Base-by-base conservation (phyloP, 2,113 vertebrate genomes). In the Megaceryle maxima region DNA sequence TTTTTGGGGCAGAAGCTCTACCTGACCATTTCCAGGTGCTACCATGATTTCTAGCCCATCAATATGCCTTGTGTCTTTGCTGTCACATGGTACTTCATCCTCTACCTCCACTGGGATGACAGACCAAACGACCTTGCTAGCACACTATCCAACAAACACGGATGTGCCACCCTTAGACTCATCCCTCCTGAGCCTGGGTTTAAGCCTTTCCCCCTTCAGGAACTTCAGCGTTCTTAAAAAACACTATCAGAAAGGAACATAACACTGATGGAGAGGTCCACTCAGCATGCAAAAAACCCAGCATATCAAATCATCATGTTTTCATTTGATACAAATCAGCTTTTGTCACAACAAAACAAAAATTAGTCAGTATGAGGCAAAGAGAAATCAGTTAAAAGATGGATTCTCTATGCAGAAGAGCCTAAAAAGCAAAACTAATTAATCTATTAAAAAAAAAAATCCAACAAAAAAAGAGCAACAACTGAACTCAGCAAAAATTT, bases 271-370 rank as follows among this genome's bases (percentile, higher is more conserved):
- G 33, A 69, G 25, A 76, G 14, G 22, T 55, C 20, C 20, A 56
- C 16, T 41, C 2, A 37, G 17, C 5, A 31, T 46, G 41, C 24
- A 41, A 85, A 91, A 44, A 67, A 69, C 24, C 0, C 10, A 63
- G n/a, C 8, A 2, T 28, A 74, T 35, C 21, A 86, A 85, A 69
- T 33, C 0, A 0, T 33, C 8, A 12, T 10, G 8, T 24, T 83
- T 86, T 50, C 29, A 76, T 67, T 63, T 77, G 29, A 46, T 10
- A 82, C 10, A 6, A 75, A 88, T 44, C 13, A 46, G 13, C 51
- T 66, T 87, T n/a, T 83, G 41, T n/a, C 19, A 57, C 33, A 75
- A 44, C 13, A 60, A 80, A 63, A 4, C 4, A 85, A 83, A 83
- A 82, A 48, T 20, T 20, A 68, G 21, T 60, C 48, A 62, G 12